Evolutionary conservation across 2,797 vertebrate genomes (phyloP).

Genomic region (Chiroxiphia lanceolata): DNA sequence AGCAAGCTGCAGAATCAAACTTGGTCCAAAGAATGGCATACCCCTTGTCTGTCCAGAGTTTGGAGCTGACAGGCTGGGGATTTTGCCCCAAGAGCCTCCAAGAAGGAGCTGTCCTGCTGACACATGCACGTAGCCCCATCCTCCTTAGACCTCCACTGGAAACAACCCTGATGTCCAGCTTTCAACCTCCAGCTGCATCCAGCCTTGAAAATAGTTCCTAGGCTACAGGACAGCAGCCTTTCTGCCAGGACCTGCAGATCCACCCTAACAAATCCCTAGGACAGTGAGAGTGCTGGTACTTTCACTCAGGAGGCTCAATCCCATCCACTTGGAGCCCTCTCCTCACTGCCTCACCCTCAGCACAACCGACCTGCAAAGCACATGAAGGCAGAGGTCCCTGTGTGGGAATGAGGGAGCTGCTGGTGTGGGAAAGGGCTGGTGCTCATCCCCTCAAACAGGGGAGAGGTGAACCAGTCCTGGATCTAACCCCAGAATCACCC

Average conservation of each 20-base stretch:
- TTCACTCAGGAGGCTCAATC: not conserved
- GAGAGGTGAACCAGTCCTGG: not conserved
- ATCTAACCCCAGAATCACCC: not conserved
- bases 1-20: not conserved
- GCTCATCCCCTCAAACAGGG: no score
- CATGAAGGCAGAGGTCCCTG: not conserved
- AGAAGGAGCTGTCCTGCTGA: not conserved
- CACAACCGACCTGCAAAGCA: not conserved
- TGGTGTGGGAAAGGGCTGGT: not conserved
- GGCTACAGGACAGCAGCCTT: not conserved
- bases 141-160: not conserved
- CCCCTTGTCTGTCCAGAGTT: not conserved
- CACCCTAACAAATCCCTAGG: not conserved
- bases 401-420: not conserved
- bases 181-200: not conserved
- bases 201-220: not conserved
- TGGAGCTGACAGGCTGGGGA: not conserved
- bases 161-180: not conserved
- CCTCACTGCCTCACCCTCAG: not conserved
- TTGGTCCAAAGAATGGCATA: not conserved
- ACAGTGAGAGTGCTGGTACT: not conserved
- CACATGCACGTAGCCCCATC: not conserved
- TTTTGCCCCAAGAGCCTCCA: not conserved
- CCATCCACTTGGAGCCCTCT: not conserved
- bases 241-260: not conserved